These are phyloP conservation scores for Plectrocnemia conspersa DNA, from an alignment of 1,140 invertebrate species.

Conservation along the genomic window DNA sequence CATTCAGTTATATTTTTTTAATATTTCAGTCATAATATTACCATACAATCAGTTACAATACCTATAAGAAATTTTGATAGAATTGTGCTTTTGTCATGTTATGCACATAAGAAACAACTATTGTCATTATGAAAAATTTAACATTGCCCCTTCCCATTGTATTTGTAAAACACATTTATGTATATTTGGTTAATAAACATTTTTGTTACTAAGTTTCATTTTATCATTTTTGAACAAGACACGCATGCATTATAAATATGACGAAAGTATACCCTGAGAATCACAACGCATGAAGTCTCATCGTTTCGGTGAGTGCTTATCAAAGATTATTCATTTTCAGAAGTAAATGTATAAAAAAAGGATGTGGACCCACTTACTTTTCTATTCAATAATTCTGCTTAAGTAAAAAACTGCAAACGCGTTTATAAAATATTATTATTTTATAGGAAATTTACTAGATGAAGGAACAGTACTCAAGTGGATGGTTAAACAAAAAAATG, in stretches of 20 bases:
- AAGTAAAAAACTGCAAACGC: no score
- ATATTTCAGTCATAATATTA: no score
- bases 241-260: conserved; percentile 3
- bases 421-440: conserved; percentile 7
- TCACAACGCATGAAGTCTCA: conserved; percentile 22
- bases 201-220: conserved; percentile 14
- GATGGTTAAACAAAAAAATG: conserved; percentile 88
- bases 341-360: conserved; percentile 12
- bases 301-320: conserved; percentile 29
- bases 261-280: conserved; percentile 5
- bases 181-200: conserved; percentile 13
- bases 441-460: conserved; percentile 77
- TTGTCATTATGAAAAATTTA: no score
- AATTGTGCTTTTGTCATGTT: no score
- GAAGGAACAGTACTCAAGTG: conserved; percentile 82
- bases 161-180: no score
- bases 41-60: no score
- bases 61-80: no score
- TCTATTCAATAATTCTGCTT: conserved; percentile 1
- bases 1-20: no score
- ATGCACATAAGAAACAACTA: no score
- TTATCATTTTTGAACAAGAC: conserved; percentile 15
- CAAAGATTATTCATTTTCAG: no score
- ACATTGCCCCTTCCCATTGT: no score
- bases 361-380: conserved; percentile 19